phyloP scores from a whole-genome alignment of 2,113 vertebrate genomes.

The Chascanopsetta lugubris region DNA sequence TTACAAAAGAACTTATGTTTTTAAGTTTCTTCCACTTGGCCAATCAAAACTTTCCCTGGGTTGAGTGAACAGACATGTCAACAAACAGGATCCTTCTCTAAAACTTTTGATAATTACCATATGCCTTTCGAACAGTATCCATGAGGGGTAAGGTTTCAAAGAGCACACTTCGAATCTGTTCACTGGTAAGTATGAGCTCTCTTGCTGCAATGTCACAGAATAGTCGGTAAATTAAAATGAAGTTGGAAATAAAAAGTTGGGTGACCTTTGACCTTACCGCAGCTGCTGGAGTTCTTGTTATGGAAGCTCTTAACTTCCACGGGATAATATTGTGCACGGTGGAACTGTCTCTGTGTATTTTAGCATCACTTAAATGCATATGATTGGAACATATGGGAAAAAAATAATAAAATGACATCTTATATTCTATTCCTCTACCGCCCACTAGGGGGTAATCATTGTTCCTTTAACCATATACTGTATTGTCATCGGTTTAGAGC shows the following conservation, averaged over 20 bases:
- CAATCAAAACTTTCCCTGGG: conserved; percentile 9
- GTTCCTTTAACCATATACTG: too few species aligned
- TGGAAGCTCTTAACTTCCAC: neutral
- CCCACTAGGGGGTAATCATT: too few species aligned
- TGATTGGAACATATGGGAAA: too few species aligned
- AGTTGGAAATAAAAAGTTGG: conserved; percentile 24
- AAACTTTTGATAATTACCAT: conserved; percentile 41
- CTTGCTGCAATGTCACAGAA: conserved; percentile 19
- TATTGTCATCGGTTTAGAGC: neutral
- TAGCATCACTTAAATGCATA: too few species aligned
- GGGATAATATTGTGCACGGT: neutral
- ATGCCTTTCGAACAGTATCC: conserved; percentile 40
- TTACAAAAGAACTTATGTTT: neutral
- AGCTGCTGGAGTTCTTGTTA: neutral
- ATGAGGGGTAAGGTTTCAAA: conserved; percentile 21
- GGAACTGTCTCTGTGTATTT: too few species aligned
- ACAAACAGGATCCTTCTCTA: conserved; percentile 27
- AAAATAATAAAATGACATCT: too few species aligned
- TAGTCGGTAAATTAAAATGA: conserved; percentile 52
- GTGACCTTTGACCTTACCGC: conserved; percentile 9
- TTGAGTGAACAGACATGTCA: neutral
- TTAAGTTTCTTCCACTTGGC: conserved; percentile 9
- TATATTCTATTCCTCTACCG: too few species aligned
- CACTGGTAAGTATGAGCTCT: neutral
- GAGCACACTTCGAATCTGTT: neutral